Conservation (phyloP, 2,113 vertebrate genomes). For the Scortum barcoo region DNA sequence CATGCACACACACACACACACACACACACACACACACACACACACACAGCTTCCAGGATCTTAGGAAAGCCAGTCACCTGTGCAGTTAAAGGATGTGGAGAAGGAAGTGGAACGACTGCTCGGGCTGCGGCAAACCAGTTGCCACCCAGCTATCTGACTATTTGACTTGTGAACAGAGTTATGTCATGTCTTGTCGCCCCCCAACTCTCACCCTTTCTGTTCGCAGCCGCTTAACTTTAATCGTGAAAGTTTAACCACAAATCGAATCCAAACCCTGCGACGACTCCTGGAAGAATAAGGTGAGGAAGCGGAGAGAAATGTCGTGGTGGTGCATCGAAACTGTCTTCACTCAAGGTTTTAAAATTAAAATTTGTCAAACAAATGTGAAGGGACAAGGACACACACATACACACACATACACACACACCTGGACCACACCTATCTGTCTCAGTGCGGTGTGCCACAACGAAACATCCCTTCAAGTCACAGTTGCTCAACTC, state of each 20-base stretch:
- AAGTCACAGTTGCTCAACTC: constrained; percentile 49
- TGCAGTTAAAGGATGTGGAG: constrained; percentile 77
- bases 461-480: constrained; percentile 55
- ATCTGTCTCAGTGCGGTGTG: not conserved
- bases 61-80: constrained; percentile 56
- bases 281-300: not conserved
- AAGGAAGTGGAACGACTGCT: constrained; percentile 64
- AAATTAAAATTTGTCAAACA: not conserved
- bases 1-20: constrained; percentile 32
- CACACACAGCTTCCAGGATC: constrained; percentile 70
- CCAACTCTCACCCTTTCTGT: not conserved
- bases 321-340: no score
- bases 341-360: not conserved
- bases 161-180: constrained; percentile 8
- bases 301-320: not conserved
- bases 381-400: not conserved
- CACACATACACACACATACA: not conserved
- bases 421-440: constrained; percentile 42
- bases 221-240: not conserved
- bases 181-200: not conserved
- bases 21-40: constrained; percentile 35
- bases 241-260: not conserved
- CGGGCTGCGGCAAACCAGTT: constrained; percentile 27
- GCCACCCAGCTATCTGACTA: constrained; percentile 35
- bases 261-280: not conserved